phyloP scores from a whole-genome alignment of 2,888 invertebrate species.

The Operophtera brumata region DNA sequence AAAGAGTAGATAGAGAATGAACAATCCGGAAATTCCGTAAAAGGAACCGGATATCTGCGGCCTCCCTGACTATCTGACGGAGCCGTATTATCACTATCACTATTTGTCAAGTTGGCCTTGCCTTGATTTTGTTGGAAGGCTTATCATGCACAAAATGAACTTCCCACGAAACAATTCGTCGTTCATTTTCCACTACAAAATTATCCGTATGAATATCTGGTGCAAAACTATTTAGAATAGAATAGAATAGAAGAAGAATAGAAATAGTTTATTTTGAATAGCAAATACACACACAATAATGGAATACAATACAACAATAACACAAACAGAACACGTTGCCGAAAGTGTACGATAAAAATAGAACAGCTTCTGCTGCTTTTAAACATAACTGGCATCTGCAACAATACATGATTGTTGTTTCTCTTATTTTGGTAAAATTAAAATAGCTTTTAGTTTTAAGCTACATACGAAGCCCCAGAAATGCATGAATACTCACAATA shows the following conservation, averaged over 20 bases:
- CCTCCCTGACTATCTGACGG: not conserved
- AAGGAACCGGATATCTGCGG: not conserved
- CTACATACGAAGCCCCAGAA: slow-evolving; percentile 2
- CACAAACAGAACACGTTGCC: too few species aligned
- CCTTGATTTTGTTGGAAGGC: not conserved
- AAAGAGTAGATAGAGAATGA: not conserved
- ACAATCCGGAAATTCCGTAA: not conserved
- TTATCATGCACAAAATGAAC: not conserved
- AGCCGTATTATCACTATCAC: not conserved
- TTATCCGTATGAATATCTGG: not conserved
- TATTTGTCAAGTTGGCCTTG: not conserved
- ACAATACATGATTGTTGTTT: not conserved
- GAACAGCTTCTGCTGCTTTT: not conserved
- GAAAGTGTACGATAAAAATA: not conserved
- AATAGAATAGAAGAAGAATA: too few species aligned
- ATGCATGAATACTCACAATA: slow-evolving; percentile 7
- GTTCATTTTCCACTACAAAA: not conserved
- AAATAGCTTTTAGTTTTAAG: not conserved
- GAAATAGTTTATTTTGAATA: too few species aligned
- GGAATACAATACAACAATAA: too few species aligned
- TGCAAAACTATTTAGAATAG: not conserved
- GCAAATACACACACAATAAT: too few species aligned
- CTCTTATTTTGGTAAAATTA: slow-evolving; percentile 1
- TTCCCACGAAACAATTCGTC: not conserved
- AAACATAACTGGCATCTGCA: not conserved